phyloP scores from a whole-genome alignment of 64 coral and sea anemone genomes.

The Hydrozoanthus tunicans region DNA sequence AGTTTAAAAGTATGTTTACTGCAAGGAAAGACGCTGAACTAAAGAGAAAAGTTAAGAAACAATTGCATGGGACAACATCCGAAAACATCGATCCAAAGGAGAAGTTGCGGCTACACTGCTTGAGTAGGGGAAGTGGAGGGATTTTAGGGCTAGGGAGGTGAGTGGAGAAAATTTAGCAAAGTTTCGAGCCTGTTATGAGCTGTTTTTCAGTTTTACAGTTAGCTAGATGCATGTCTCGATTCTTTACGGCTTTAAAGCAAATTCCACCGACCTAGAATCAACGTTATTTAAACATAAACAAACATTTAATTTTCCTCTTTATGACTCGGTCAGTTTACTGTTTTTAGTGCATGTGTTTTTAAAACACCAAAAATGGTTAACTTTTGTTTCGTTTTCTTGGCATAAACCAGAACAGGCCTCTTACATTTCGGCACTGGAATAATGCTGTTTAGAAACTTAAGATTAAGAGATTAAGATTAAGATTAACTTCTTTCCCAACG shows the following conservation, averaged over 20 bases:
- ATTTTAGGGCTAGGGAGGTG: slow-evolving; percentile 25
- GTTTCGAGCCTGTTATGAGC: neutral
- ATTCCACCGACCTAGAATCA: too few relatives aligned
- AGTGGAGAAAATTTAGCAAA: neutral
- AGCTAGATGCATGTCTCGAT: neutral
- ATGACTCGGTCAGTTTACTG: too few relatives aligned
- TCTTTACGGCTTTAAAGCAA: neutral
- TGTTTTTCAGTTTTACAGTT: neutral
- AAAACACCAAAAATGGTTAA: too few relatives aligned
- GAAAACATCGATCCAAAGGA: neutral
- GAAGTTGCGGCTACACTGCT: slow-evolving; percentile 16
- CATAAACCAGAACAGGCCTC: too few relatives aligned
- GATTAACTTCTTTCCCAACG: too few relatives aligned
- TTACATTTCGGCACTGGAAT: too few relatives aligned
- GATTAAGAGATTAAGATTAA: too few relatives aligned
- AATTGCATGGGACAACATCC: neutral
- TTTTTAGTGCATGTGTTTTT: too few relatives aligned
- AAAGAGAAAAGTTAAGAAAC: slow-evolving; percentile 37
- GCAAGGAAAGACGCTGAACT: slow-evolving; percentile 49
- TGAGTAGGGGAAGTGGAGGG: slow-evolving; percentile 38
- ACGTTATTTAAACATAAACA: too few relatives aligned
- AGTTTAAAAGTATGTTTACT: slow-evolving; percentile 3
- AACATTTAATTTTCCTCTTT: too few relatives aligned
- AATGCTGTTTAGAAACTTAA: too few relatives aligned
- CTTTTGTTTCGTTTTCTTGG: too few relatives aligned